These are phyloP conservation scores for Allobates femoralis DNA, from an alignment of 2,797 vertebrate species.

Conservation along the genomic window DNA sequence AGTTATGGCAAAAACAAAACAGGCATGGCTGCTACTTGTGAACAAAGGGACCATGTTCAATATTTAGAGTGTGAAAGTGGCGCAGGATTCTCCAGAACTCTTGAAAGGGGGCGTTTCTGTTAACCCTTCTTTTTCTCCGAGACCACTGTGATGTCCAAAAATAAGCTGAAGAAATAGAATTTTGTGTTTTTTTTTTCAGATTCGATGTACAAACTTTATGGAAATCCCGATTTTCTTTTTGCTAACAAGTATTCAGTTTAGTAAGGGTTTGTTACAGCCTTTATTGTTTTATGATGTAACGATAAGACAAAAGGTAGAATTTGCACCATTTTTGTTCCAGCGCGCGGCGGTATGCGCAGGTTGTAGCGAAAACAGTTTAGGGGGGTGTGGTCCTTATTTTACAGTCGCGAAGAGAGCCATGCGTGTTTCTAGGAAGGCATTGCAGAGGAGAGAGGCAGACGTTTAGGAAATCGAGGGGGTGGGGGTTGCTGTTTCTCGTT, in stretches of 20 bases:
- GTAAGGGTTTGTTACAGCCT: background rate
- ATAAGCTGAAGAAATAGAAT: too few species aligned
- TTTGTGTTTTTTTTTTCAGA: background rate
- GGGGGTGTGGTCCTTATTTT: slow-evolving; percentile 61
- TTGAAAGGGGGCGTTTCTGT: background rate
- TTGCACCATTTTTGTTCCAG: slow-evolving; percentile 27
- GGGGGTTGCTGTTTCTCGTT: background rate
- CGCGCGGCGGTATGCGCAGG: slow-evolving; percentile 42
- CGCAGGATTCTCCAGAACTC: background rate
- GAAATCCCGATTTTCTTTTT: background rate
- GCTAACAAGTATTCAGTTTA: background rate
- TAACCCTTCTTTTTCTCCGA: background rate
- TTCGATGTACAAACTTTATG: background rate
- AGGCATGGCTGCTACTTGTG: slow-evolving; percentile 10
- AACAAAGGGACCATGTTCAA: slow-evolving; percentile 19
- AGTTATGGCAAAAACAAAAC: background rate
- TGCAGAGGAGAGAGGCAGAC: slow-evolving; percentile 8
- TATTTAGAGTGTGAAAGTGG: slow-evolving; percentile 1
- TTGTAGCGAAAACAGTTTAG: slow-evolving; percentile 58
- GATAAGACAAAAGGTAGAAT: slow-evolving; percentile 4
- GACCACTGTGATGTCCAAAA: background rate
- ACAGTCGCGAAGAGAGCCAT: slow-evolving; percentile 42
- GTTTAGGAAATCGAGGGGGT: background rate
- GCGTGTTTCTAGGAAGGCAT: slow-evolving; percentile 48
- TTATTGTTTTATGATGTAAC: background rate